A percentile compares a stretch with the other conserved stretches of the same genome.
Evolutionary conservation across 2,888 invertebrate genomes (phyloP).

Genomic region (Catocala sponsa): DNA sequence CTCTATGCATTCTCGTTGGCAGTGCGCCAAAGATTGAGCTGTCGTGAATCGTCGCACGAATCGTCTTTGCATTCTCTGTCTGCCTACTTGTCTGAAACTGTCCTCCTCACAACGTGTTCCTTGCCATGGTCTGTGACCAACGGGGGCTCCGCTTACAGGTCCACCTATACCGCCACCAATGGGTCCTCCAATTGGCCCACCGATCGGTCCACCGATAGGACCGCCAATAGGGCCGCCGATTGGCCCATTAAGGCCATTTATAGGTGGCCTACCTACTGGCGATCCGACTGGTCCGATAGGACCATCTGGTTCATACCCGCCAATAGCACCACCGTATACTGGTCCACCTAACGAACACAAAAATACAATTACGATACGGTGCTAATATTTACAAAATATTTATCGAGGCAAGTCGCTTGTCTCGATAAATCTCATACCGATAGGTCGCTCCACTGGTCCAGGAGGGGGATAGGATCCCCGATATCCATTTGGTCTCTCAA

Average conservation of each 20-base stretch:
- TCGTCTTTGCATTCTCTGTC: constrained; percentile 93
- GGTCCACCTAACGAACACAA: constrained; percentile 42
- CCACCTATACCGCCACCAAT: constrained; percentile 69
- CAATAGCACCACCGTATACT: constrained; percentile 55
- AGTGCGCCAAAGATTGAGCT: constrained; percentile 92
- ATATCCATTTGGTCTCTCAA: constrained; percentile 84
- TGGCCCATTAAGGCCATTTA: constrained; percentile 48
- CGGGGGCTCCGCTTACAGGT: constrained; percentile 70
- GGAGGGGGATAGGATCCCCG: constrained; percentile 83
- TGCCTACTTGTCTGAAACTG: constrained; percentile 94
- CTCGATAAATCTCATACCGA: constrained; percentile 58
- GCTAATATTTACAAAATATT: too few relatives aligned
- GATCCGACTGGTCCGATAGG: constrained; percentile 70
- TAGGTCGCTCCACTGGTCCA: constrained; percentile 74
- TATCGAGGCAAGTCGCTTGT: too few relatives aligned
- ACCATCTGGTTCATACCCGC: constrained; percentile 77
- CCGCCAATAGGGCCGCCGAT: constrained; percentile 65
- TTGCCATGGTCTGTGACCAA: constrained; percentile 77
- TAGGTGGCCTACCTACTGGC: constrained; percentile 46
- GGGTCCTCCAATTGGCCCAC: constrained; percentile 59
- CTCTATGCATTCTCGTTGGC: constrained; percentile 95
- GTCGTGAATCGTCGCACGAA: constrained; percentile 92
- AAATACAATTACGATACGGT: not conserved
- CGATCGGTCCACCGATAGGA: constrained; percentile 65
- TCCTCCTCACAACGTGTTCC: constrained; percentile 94